Evolutionary conservation across 2,888 invertebrate species (phyloP), one percentile per base, ranked within the genome.

Genomic region (Strigamia maritima): DNA sequence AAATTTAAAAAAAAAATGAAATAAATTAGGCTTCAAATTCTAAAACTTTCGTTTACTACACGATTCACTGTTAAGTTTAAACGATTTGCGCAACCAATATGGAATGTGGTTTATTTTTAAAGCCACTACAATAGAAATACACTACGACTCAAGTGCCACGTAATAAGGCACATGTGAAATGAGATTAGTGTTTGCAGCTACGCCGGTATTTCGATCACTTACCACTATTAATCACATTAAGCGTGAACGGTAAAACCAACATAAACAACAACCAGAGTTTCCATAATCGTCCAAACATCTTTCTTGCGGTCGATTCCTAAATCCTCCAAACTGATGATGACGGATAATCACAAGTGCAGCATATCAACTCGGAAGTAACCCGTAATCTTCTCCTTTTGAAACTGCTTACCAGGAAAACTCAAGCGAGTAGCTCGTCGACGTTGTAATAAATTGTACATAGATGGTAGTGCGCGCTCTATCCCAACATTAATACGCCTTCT

Each of bases 241-340:
- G 40, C 35, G 79, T 76, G 19, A 75, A 35, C n/a, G 80, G 80
- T 26, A 76, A 79, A 75, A 80, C 79, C 38, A 80, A 35, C 22
- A 80, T 31, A 16, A 79, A 26, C 28, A 75, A 24, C 26, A 80
- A 31, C 14, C 75, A 26, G n/a, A 80, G 77, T 76, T 76, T 75
- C 74, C 44, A 79, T 14, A 79, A 22, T 75, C 60, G 38, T 60
- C 77, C 79, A 26, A 80, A 76, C 80, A 80, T 80, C 14, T 14
- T 49, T 49, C 14, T n/a, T 10, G 74, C 31, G 31, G 6, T 76
- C n/a, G 31, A 77, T 49, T n/a, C n/a, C n/a, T 49, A 49, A 49
- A n/a, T 49, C n/a, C 49, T 49, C n/a, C 49, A n/a, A 14, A 10
- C 49, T 6, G 49, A 49, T 49, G 49, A 49, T 49, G 49, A n/a